Conservation (phyloP, 2,888 invertebrate genomes). For the Ectemnius cavifrons region DNA sequence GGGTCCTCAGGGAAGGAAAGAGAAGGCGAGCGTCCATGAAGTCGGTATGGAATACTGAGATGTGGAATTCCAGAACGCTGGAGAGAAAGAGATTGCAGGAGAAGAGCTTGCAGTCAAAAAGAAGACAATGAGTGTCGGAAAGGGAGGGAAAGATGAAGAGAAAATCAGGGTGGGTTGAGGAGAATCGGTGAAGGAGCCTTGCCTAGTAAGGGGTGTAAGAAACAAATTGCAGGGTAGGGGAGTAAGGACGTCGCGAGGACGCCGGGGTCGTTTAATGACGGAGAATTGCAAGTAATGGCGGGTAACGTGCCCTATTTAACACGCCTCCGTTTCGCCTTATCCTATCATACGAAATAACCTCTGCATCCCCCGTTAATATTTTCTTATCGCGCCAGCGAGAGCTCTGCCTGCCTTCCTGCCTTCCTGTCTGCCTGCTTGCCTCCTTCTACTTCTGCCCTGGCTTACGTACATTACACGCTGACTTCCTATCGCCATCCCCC, state of each 20-base stretch:
- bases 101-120: neutral
- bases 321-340: constrained; percentile 55
- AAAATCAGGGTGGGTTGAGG: constrained; percentile 3
- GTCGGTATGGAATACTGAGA: no score
- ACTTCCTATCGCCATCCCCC: constrained; percentile 44
- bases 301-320: constrained; percentile 65
- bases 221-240: constrained; percentile 55
- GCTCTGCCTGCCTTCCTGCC: constrained; percentile 6
- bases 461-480: constrained; percentile 34
- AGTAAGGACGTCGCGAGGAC: constrained; percentile 38
- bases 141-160: constrained; percentile 22
- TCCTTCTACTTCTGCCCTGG: neutral
- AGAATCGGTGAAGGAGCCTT: neutral
- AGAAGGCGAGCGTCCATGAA: neutral
- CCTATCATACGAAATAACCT: constrained; percentile 63
- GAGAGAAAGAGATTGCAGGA: neutral
- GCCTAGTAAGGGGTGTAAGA: constrained; percentile 39
- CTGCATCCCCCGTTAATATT: constrained; percentile 61
- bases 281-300: constrained; percentile 68
- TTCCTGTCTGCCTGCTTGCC: constrained; percentile 3
- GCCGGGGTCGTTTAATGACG: constrained; percentile 63
- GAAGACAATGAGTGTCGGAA: neutral
- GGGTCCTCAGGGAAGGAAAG: constrained; percentile 12
- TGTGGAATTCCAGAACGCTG: no score
- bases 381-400: constrained; percentile 52